phyloP scores from a whole-genome alignment of 2,888 invertebrate species.

The Nowickia ferox region DNA sequence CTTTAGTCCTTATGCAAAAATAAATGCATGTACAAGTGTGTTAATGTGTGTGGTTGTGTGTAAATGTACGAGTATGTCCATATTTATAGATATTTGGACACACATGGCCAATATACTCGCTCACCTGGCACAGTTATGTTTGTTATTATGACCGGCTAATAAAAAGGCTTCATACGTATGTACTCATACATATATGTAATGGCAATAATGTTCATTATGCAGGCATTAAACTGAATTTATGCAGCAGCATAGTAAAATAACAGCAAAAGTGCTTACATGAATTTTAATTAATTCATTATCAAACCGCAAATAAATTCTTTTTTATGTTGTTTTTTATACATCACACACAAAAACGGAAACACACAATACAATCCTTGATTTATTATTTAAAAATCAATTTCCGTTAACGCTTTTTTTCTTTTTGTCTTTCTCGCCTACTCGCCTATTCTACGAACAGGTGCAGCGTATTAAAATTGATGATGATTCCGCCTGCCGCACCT shows the following conservation, averaged over 20 bases:
- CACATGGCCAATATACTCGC: conserved; percentile 33
- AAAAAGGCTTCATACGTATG: neutral
- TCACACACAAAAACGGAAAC: conserved; percentile 43
- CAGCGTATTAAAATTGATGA: conserved; percentile 92
- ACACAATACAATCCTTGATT: conserved; percentile 66
- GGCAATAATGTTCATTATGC: conserved; percentile 57
- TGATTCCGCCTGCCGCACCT: conserved; percentile 89
- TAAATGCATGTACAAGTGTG: neutral
- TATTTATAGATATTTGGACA: neutral
- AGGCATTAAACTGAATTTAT: conserved; percentile 56
- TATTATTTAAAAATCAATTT: conserved; percentile 68
- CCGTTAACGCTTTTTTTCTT: conserved; percentile 65
- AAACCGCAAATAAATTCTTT: conserved; percentile 62
- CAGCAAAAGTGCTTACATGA: conserved; percentile 65
- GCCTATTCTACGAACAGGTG: conserved; percentile 75
- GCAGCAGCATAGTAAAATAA: conserved; percentile 20
- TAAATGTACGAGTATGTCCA: neutral
- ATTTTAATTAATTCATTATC: conserved; percentile 70
- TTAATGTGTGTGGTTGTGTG: neutral
- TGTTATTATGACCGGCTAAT: conserved; percentile 34
- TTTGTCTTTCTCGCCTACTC: conserved; percentile 15
- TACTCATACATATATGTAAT: neutral
- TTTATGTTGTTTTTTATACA: conserved; percentile 1
- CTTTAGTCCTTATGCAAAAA: neutral
- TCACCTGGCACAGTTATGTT: conserved; percentile 36